phyloP scores from a whole-genome alignment of 2,888 invertebrate genomes.

The Lordiphosa fenestrarum region DNA sequence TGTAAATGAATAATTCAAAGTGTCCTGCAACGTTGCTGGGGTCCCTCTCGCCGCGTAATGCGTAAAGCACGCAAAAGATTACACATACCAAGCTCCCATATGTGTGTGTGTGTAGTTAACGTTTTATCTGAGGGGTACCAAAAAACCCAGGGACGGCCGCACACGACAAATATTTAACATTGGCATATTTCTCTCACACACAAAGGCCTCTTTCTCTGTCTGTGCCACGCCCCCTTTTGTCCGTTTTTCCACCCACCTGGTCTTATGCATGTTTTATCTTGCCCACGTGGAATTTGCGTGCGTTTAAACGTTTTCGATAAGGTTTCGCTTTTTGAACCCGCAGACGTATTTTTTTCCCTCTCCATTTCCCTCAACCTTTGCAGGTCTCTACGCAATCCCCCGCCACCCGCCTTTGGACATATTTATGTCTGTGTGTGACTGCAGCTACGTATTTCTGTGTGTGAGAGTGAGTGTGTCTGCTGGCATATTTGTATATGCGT shows the following conservation, averaged over 20 bases:
- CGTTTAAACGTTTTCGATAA: slow-evolving; percentile 76
- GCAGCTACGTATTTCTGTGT: slow-evolving; percentile 13
- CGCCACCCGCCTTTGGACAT: slow-evolving; percentile 16
- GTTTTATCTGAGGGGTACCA: slow-evolving; percentile 71
- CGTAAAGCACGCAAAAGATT: slow-evolving; percentile 75
- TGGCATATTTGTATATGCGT: slow-evolving; percentile 72
- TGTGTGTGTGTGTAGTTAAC: slow-evolving; percentile 59
- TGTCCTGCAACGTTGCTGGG: slow-evolving; percentile 69
- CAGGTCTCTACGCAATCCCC: slow-evolving; percentile 2
- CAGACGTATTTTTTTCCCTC: slow-evolving; percentile 44
- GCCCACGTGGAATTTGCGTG: slow-evolving; percentile 76
- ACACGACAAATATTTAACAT: slow-evolving; percentile 73
- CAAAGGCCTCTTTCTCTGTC: slow-evolving; percentile 18
- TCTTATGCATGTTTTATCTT: slow-evolving; percentile 75
- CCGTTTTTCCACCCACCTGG: slow-evolving; percentile 33
- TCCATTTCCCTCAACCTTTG: neutral
- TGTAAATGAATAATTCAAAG: slow-evolving; percentile 75
- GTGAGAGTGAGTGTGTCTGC: slow-evolving; percentile 35
- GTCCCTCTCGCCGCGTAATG: slow-evolving; percentile 52
- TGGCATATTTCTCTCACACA: slow-evolving; percentile 70
- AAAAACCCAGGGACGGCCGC: slow-evolving; percentile 52
- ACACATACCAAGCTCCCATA: slow-evolving; percentile 57
- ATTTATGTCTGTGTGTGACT: slow-evolving; percentile 29
- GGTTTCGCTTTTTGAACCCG: slow-evolving; percentile 73
- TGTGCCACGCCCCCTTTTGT: slow-evolving; percentile 39